Evolutionary conservation across 1,140 invertebrate species (phyloP), one percentile per base, ranked within the genome.

Genomic region (Ooceraea biroi): DNA sequence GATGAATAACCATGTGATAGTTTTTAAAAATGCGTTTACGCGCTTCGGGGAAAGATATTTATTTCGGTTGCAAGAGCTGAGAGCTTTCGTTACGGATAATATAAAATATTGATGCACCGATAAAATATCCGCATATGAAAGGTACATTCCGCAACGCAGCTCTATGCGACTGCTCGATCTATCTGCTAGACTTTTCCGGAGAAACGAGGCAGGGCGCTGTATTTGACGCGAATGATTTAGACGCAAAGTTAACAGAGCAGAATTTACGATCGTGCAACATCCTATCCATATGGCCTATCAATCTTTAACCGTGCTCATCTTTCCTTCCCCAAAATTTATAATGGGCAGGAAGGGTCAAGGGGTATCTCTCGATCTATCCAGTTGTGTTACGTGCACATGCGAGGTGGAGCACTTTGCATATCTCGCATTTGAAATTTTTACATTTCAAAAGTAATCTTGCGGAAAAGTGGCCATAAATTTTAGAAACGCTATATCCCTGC

Each of bases 201-300:
- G 30, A 44, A 30, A 58, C 36, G 36, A 0, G 52, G 25, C 41
- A 11, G 25, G 25, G n/a, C 25, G 65, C 65, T 80, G 76, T 80
- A 80, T 80, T 80, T 80, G 76, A 80, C 65, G 50, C 76, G 65
- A 80, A 80, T 80, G 76, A 80, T 80, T 80, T 80, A 80, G 57
- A 63, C 76, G 50, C 65, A 30, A 80, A 80, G 76, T 80, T 80
- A 80, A 80, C 76, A 80, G 76, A 80, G 76, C 76, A 80, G 76
- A 80, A 80, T 80, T 80, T 80, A 80, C 76, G 76, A 69, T 80
- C 76, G 65, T 36, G 65, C 76, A 80, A 80, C 76, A 80, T 80
- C 76, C 76, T 80, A 71, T 80, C 76, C 76, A 80, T 80, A 80
- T 58, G 76, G 76, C 12, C 65, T 50, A 80, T 71, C 76, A 80